A percentile compares a stretch with the other conserved stretches of the same genome.
phyloP scores from a whole-genome alignment of 2,113 vertebrate species.

The Daubentonia madagascariensis region DNA sequence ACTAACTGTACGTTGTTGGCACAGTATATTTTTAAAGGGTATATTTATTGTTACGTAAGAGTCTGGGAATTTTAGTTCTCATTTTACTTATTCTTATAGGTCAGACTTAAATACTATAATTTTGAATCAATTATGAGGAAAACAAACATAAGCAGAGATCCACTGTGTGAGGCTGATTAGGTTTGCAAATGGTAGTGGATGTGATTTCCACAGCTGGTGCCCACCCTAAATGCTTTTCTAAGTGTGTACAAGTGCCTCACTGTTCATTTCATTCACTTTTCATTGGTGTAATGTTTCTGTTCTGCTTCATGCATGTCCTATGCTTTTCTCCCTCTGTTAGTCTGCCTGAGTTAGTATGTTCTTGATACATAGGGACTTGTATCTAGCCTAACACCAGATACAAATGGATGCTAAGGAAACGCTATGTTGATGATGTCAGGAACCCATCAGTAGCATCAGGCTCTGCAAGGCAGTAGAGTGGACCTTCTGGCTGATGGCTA shows the following conservation, averaged over 20 bases:
- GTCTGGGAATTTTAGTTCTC: slow-evolving; percentile 65
- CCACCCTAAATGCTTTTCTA: background rate
- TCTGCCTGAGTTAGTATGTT: background rate
- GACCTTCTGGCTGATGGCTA: background rate
- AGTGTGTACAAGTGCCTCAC: background rate
- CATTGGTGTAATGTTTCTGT: background rate
- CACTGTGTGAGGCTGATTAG: background rate
- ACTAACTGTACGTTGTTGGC: background rate
- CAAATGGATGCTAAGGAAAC: background rate
- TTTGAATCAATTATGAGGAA: slow-evolving; percentile 47
- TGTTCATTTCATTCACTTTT: background rate
- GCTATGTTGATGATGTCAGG: background rate
- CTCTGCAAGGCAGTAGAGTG: background rate
- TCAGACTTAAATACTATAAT: slow-evolving; percentile 66
- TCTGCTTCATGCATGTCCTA: background rate
- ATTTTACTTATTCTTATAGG: slow-evolving; percentile 55
- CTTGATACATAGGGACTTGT: background rate
- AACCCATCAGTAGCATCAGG: background rate
- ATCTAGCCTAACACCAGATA: background rate
- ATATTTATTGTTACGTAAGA: slow-evolving; percentile 67
- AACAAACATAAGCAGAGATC: slow-evolving; percentile 12
- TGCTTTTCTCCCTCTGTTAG: background rate
- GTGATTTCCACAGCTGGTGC: background rate
- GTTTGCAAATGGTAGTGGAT: slow-evolving; percentile 5
- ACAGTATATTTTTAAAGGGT: slow-evolving; percentile 30